Evolutionary conservation across 2,797 vertebrate species (phyloP).

Genomic region (Podarcis lilfordi): DNA sequence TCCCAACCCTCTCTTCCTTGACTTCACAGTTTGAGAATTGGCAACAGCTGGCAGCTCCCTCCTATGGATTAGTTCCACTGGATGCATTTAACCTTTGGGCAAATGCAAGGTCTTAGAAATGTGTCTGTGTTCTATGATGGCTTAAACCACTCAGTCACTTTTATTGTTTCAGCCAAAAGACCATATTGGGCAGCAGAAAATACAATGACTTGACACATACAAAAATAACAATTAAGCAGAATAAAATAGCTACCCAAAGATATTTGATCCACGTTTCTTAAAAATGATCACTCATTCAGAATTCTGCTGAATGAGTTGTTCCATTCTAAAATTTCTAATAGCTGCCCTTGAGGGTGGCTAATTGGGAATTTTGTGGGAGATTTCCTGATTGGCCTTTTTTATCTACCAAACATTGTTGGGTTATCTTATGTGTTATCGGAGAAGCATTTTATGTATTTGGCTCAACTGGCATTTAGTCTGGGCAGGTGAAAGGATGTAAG

Average conservation of each 20-base stretch:
- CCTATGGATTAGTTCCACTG: background rate
- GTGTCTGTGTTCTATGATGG: background rate
- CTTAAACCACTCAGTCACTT: slow-evolving; percentile 4
- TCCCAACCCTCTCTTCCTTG: slow-evolving; percentile 10
- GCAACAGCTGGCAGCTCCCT: slow-evolving; percentile 25
- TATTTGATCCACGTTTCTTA: background rate
- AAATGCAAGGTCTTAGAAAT: slow-evolving; percentile 19
- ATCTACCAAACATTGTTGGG: too few species aligned
- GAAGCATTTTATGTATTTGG: too few species aligned
- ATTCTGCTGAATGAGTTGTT: background rate
- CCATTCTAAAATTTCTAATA: too few species aligned
- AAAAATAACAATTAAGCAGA: slow-evolving; percentile 3
- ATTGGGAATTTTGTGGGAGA: too few species aligned
- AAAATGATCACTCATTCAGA: background rate
- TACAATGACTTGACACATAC: background rate
- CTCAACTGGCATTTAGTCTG: too few species aligned
- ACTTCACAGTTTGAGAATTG: slow-evolving; percentile 10
- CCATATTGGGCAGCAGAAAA: background rate
- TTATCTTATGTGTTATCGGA: too few species aligned
- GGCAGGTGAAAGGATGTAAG: too few species aligned
- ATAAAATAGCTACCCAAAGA: background rate
- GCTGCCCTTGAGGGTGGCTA: too few species aligned
- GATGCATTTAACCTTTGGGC: slow-evolving; percentile 9
- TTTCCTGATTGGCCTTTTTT: too few species aligned
- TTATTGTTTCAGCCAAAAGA: slow-evolving; percentile 17